Evolutionary conservation across 1,140 invertebrate species (phyloP).

Genomic region (Babylonia areolata): DNA sequence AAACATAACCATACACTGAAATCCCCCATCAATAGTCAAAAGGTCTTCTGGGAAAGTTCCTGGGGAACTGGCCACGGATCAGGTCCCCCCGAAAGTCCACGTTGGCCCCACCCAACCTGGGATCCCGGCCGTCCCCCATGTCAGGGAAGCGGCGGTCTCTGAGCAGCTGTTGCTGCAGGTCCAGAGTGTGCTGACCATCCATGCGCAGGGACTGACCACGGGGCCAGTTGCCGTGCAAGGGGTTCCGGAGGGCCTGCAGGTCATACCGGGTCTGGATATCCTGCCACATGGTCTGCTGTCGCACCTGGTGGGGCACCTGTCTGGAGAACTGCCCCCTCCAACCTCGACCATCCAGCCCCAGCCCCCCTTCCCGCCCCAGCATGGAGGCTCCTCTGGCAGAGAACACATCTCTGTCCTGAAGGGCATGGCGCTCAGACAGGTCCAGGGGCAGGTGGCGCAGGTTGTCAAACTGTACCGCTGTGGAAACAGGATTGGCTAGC

Average conservation of each 20-base stretch:
- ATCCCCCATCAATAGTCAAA: constrained; percentile 3
- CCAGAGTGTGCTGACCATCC: not conserved
- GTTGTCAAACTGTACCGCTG: not conserved
- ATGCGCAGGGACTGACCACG: not conserved
- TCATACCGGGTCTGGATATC: not conserved
- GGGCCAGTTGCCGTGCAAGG: not conserved
- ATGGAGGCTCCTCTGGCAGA: not conserved
- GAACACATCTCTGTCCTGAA: not conserved
- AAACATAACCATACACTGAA: too few relatives aligned
- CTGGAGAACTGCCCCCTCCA: not conserved
- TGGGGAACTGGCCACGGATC: not conserved
- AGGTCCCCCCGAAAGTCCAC: not conserved
- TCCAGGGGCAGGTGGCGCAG: not conserved
- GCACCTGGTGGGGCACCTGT: not conserved
- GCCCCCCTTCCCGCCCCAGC: not conserved
- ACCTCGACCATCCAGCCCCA: not conserved
- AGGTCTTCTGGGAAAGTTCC: constrained; percentile 9
- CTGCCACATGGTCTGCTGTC: not conserved
- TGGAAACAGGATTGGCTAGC: not conserved
- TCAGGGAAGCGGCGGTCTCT: not conserved
- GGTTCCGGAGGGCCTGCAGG: not conserved
- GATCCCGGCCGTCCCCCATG: not conserved
- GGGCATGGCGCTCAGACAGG: not conserved
- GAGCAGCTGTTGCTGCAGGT: not conserved
- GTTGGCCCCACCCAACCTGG: too few relatives aligned